Evolutionary conservation across 1,140 invertebrate genomes (phyloP).

Genomic region (Drosophila chauvacae): DNA sequence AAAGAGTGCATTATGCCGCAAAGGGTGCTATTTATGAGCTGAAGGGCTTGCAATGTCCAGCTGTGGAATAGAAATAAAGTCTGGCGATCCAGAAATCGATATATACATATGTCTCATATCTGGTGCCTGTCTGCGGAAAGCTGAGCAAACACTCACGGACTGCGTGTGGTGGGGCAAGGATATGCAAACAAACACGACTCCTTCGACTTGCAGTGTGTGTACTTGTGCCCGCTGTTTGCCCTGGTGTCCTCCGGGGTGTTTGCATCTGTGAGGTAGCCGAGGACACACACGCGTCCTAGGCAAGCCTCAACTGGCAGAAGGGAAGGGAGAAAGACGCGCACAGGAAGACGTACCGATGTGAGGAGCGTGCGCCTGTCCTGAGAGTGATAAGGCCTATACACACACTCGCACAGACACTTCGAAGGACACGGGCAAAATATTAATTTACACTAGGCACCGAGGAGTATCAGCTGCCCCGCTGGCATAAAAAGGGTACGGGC

Average conservation of each 20-base stretch:
- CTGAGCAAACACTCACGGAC: conserved; percentile 59
- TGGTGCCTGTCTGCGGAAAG: conserved; percentile 51
- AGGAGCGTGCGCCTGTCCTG: conserved; percentile 66
- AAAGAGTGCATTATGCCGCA: neutral
- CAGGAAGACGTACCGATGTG: conserved; percentile 64
- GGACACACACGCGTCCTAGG: conserved; percentile 65
- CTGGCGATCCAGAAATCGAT: conserved; percentile 31
- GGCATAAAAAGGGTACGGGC: conserved; percentile 50
- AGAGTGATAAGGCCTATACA: conserved; percentile 58
- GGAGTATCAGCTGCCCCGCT: conserved; percentile 59
- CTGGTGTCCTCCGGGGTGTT: neutral
- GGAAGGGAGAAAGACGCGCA: conserved; percentile 9
- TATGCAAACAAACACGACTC: conserved; percentile 61
- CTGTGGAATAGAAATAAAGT: neutral
- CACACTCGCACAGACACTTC: conserved; percentile 4
- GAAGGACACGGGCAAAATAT: conserved; percentile 68
- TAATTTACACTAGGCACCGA: conserved; percentile 67
- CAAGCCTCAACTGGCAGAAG: conserved; percentile 67
- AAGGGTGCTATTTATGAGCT: conserved; percentile 1
- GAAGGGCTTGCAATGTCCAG: neutral
- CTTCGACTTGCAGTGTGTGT: conserved; percentile 3
- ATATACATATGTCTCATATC: conserved; percentile 47
- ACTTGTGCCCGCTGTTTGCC: neutral
- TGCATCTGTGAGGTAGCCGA: conserved; percentile 64
- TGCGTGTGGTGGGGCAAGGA: conserved; percentile 29